Conservation (phyloP, 2,888 invertebrate genomes). For the Scaptomyza reducta region DNA sequence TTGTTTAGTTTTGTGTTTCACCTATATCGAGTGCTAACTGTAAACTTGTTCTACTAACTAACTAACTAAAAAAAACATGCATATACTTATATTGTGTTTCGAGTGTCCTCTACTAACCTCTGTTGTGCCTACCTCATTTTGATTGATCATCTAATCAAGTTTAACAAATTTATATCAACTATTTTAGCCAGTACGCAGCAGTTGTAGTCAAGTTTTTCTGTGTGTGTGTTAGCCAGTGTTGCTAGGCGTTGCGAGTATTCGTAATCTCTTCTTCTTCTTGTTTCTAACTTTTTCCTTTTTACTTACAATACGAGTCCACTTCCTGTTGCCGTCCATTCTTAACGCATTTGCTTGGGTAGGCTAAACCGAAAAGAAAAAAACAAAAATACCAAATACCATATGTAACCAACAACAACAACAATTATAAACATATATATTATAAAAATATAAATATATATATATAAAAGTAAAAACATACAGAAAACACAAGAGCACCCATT, state of each 20-base stretch:
- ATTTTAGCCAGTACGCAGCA: conserved; percentile 67
- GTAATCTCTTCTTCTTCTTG: conserved; percentile 16
- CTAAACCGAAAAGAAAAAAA: conserved; percentile 17
- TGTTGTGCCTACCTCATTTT: conserved; percentile 66
- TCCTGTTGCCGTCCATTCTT: conserved; percentile 47
- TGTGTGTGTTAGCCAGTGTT: conserved; percentile 39
- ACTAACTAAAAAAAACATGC: conserved; percentile 25
- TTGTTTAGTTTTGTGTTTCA: conserved; percentile 67
- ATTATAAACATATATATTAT: conserved; percentile 18
- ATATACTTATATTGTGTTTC: conserved; percentile 65
- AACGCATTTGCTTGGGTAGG: conserved; percentile 81
- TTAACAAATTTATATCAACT: conserved; percentile 28
- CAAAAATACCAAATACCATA: conserved; percentile 11
- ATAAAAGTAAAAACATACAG: conserved; percentile 40
- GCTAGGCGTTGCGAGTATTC: conserved; percentile 39
- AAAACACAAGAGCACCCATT: conserved; percentile 76
- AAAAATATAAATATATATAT: conserved; percentile 23
- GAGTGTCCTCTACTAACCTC: conserved; percentile 73
- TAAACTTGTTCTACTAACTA: conserved; percentile 72
- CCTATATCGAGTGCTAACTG: conserved; percentile 75
- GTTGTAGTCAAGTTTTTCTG: conserved; percentile 59
- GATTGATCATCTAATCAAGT: conserved; percentile 41
- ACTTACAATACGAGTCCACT: conserved; percentile 45
- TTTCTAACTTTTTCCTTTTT: conserved; percentile 33
- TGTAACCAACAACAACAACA: conserved; percentile 43